A percentile compares a stretch with the other conserved stretches of the same genome.
Evolutionary conservation across 2,113 vertebrate genomes (phyloP).

Genomic region (human): DNA sequence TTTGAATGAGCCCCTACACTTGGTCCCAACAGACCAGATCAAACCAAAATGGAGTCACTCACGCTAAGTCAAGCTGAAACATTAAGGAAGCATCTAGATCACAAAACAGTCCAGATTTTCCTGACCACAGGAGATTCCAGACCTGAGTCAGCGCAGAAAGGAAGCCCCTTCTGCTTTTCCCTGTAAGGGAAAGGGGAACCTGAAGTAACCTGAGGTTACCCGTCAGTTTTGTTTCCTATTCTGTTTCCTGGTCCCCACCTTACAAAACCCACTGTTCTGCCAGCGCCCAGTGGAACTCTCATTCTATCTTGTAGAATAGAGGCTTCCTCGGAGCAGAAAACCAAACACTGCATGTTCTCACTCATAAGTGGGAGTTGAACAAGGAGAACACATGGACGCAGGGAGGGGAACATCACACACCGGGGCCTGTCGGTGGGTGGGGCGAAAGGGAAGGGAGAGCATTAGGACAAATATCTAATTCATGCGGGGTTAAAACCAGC

Average conservation of each 20-base stretch:
- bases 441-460: no score
- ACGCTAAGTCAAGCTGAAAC: not conserved
- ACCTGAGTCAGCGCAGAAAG: not conserved
- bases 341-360: no score
- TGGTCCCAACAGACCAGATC: not conserved
- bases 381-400: no score
- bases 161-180: not conserved
- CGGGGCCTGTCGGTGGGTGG: no score
- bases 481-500: no score
- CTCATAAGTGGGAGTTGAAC: no score
- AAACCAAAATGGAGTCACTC: not conserved
- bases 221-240: not conserved
- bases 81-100: not conserved
- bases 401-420: no score
- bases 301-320: not conserved
- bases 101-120: not conserved
- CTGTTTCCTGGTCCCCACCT: not conserved
- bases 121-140: not conserved
- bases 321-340: no score
- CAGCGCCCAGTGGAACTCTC: not conserved
- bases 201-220: not conserved
- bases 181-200: not conserved
- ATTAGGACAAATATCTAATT: no score
- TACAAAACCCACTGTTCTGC: not conserved
- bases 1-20: no score